Evolutionary conservation across 2,888 invertebrate species (phyloP), one percentile per base, ranked within the genome.

Genomic region (Noctuana brunneofusca): DNA sequence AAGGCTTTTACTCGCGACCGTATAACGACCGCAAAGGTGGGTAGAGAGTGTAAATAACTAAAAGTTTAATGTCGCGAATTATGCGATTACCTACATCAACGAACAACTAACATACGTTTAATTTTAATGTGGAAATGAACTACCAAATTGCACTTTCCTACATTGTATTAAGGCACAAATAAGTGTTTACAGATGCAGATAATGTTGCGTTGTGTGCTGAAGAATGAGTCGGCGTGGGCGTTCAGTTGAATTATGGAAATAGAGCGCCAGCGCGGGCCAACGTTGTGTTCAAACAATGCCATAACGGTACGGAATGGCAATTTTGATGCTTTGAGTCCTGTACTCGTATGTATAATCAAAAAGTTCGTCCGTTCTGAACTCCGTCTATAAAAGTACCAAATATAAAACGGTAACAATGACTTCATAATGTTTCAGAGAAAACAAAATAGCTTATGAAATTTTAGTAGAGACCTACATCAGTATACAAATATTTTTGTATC

Each of bases 161-260:
- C 72, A 64, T 73, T 64, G 74, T 69, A 66, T 73, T 76, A 81
- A 75, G 75, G 65, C 46, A 54, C 60, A 64, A 63, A 65, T 68
- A 68, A 66, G 69, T 71, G 60, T 70, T 74, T 67, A 65, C 65
- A 59, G 65, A 67, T 64, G 64, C 64, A 70, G 65, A 69, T 70
- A 66, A 71, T 63, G 56, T 66, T 64, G 68, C 65, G 65, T 71
- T 72, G 71, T 68, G 70, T 73, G 75, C 75, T 76, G 77, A 83
- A 80, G 83, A 84, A 84, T 84, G 83, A 78, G 74, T 71, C 66
- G 68, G 66, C 74, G 85, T 86, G 79, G 84, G 86, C 75, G 85
- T 80, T 65, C 70, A 68, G 73, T 79, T 83, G 85, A 86, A 82
- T 84, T 88, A 88, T 87, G 87, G 83, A 87, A 87, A 87, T 86